phyloP scores from a whole-genome alignment of 1,140 invertebrate genomes.

The Magallana ariakensis region DNA sequence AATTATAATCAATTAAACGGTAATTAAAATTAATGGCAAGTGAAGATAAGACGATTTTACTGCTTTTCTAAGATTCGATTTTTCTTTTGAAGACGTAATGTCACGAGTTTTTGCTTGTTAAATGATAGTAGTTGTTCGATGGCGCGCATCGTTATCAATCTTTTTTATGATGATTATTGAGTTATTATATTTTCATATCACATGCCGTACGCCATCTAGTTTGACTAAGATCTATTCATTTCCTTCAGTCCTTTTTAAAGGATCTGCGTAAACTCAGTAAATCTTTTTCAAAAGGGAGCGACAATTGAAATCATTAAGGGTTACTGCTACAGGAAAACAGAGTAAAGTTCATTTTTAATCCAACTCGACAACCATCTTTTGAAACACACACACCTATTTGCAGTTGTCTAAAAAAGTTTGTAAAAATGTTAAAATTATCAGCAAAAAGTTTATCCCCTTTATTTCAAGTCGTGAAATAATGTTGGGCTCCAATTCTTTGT shows the following conservation, averaged over 20 bases:
- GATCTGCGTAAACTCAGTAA: background rate
- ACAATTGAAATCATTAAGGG: no score
- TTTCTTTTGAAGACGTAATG: constrained; percentile 6
- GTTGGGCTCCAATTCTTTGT: no score
- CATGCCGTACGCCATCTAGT: background rate
- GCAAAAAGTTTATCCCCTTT: no score
- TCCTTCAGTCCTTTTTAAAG: background rate
- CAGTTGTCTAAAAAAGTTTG: no score
- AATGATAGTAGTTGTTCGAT: constrained; percentile 4
- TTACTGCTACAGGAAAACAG: no score
- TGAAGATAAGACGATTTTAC: constrained; percentile 11
- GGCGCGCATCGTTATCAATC: constrained; percentile 28
- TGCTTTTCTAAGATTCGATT: constrained; percentile 3
- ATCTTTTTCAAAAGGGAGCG: no score
- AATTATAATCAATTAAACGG: constrained; percentile 33
- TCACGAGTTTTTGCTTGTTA: constrained; percentile 11
- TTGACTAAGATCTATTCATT: constrained; percentile 17
- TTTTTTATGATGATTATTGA: constrained; percentile 22
- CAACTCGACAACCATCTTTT: no score
- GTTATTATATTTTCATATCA: constrained; percentile 36
- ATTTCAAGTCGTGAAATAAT: no score
- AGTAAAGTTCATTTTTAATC: no score
- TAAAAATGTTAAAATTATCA: no score
- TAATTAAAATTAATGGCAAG: constrained; percentile 35
- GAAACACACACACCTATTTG: no score